A percentile compares a stretch with the other conserved stretches of the same genome.
phyloP scores from a whole-genome alignment of 2,797 vertebrate species.

The Halcyon smyrnensis region DNA sequence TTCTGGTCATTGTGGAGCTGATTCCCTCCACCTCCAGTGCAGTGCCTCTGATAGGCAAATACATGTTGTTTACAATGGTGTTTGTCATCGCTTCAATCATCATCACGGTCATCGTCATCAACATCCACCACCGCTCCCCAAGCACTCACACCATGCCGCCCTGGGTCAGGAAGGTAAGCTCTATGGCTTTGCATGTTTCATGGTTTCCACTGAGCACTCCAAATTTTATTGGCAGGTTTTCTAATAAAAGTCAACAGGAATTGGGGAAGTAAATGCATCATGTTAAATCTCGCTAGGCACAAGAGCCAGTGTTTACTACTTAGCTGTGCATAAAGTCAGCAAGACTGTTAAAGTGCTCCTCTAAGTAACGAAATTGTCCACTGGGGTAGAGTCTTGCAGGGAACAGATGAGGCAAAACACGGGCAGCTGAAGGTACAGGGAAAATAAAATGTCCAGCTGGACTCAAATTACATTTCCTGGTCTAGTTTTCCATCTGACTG shows the following conservation, averaged over 20 bases:
- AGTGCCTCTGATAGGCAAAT: constrained; percentile 95
- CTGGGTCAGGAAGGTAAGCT: constrained; percentile 92
- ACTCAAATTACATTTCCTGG: neutral
- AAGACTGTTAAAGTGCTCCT: neutral
- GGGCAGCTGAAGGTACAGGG: neutral
- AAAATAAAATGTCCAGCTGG: neutral
- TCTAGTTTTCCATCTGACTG: neutral
- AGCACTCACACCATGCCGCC: constrained; percentile 93
- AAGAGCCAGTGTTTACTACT: neutral
- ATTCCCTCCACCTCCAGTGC: constrained; percentile 97
- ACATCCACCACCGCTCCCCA: constrained; percentile 95
- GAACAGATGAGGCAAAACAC: neutral
- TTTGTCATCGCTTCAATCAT: constrained; percentile 96
- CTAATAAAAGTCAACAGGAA: constrained; percentile 20
- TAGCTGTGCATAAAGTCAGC: neutral
- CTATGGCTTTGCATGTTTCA: neutral
- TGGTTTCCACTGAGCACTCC: neutral
- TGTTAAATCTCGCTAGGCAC: neutral
- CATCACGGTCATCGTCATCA: constrained; percentile 97
- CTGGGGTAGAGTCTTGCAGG: neutral
- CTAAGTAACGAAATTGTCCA: neutral
- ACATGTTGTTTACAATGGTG: constrained; percentile 99
- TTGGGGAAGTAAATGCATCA: neutral
- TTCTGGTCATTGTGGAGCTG: constrained; percentile 96
- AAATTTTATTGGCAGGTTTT: neutral